phyloP scores from a whole-genome alignment of 2,888 invertebrate species.

The Blomia tropicalis region DNA sequence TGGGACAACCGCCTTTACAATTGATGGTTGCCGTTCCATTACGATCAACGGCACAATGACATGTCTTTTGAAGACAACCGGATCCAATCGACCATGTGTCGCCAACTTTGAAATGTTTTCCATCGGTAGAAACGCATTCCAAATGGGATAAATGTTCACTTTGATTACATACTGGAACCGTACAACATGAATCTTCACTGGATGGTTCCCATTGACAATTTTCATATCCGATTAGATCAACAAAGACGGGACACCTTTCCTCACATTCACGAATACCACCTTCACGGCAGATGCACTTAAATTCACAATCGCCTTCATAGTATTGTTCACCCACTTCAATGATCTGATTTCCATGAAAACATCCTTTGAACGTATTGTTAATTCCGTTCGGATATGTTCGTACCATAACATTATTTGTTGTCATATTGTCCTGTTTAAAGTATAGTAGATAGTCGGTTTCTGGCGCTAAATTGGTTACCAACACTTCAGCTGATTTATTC shows the following conservation, averaged over 20 bases:
- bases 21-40: slow-evolving; percentile 30
- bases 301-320: slow-evolving; percentile 57
- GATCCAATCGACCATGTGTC: slow-evolving; percentile 30
- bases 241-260: slow-evolving; percentile 29
- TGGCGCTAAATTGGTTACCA: slow-evolving; percentile 55
- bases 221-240: slow-evolving; percentile 30
- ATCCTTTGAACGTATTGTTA: slow-evolving; percentile 29
- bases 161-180: slow-evolving; percentile 55
- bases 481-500: slow-evolving; percentile 33
- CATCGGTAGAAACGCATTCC: slow-evolving; percentile 24
- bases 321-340: slow-evolving; percentile 55
- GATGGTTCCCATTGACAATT: slow-evolving; percentile 42
- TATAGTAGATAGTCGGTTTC: slow-evolving; percentile 65
- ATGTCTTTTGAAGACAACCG: slow-evolving; percentile 30
- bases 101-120: slow-evolving; percentile 27
- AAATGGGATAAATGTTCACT: slow-evolving; percentile 13
- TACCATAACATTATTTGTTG: slow-evolving; percentile 30
- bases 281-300: slow-evolving; percentile 56
- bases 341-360: slow-evolving; percentile 39
- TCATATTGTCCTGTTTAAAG: slow-evolving; percentile 38
- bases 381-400: slow-evolving; percentile 29
- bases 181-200: slow-evolving; percentile 66
- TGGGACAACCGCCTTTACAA: slow-evolving; percentile 31
- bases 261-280: slow-evolving; percentile 41
- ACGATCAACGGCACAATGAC: slow-evolving; percentile 29